Evolutionary conservation across 2,797 vertebrate genomes (phyloP), one percentile per base, ranked within the genome.

Genomic region (Novumbra hubbsi): DNA sequence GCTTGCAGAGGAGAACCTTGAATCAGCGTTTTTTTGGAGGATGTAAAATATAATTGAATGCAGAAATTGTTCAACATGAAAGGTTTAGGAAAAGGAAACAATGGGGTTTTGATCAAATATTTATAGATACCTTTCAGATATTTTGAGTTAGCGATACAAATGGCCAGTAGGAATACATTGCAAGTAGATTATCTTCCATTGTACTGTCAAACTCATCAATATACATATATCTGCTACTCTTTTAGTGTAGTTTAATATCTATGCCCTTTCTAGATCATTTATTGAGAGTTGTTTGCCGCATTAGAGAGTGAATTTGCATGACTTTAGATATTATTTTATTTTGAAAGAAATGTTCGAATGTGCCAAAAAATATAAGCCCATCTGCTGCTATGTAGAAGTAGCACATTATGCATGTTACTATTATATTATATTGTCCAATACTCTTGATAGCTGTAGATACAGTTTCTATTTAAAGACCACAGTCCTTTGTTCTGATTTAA

Each of bases 271-370:
- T 64, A 64, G 21, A 24, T 60, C 12, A 32, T 65, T 57, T 41
- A 55, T 49, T 68, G 68, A 19, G 32, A 41, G 48, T 32, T 68
- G 70, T 55, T 75, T 73, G 45, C 32, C 66, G 34, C 45, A 32
- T 41, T 57, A 67, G 68, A 72, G 76, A 78, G 83, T 83, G 83
- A 75, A 66, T 72, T 65, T 85, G 87, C 89, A 88, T 87, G 89
- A 77, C 74, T 85, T 72, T 64, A 75, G 82, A 15, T 73, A 38
- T 32, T 75, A 73, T 74, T 65, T 64, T 16, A 70, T 19, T 11
- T 75, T 73, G 62, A 71, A 50, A 76, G 48, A 60, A 27, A 30
- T 27, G 52, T 4, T 28, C 9, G 28, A 27, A 77, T 77, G 79
- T 78, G 73, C 77, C 75, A 81, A 78, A 78, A 81, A 15, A 62